Percentiles rank a stretch among this genome's conserved stretches.
Evolutionary conservation across 2,888 invertebrate genomes (phyloP).

Genomic region (Adela reaumurella): DNA sequence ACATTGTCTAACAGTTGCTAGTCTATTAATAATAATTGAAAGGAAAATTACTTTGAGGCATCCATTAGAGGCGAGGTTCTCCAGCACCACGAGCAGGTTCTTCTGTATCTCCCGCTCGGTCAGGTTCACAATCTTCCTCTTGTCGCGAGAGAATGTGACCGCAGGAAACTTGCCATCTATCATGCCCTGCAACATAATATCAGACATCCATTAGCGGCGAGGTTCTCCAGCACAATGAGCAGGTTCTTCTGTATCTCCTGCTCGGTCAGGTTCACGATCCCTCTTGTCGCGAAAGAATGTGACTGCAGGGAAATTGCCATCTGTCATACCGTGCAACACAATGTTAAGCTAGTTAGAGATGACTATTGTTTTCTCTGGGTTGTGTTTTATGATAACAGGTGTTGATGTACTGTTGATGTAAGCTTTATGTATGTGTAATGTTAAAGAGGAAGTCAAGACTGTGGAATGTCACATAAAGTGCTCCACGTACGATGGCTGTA

Average conservation of each 20-base stretch:
- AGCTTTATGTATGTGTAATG: no score
- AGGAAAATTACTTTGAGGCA: conserved; percentile 68
- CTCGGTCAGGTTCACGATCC: conserved; percentile 61
- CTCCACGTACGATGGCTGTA: no score
- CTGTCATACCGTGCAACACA: conserved; percentile 66
- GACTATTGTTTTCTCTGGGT: no score
- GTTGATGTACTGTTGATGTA: no score
- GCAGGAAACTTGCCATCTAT: conserved; percentile 68
- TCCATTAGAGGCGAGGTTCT: conserved; percentile 58
- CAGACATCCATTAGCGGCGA: conserved; percentile 63
- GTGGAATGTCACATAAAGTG: no score
- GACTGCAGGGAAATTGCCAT: conserved; percentile 66
- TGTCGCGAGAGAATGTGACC: conserved; percentile 70
- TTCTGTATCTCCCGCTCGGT: conserved; percentile 57
- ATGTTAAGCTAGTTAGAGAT: conserved; percentile 51
- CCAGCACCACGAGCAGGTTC: conserved; percentile 58
- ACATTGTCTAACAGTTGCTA: no score
- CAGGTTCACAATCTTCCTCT: conserved; percentile 65
- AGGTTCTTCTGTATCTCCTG: conserved; percentile 58
- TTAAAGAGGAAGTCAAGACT: no score
- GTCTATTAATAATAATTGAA: no score
- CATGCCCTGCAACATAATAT: conserved; percentile 65
- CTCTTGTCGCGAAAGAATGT: conserved; percentile 70
- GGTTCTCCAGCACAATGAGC: conserved; percentile 55
- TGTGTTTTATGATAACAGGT: no score